Conservation (phyloP, 1,140 invertebrate species). For the Drosophila albomicans region DNA sequence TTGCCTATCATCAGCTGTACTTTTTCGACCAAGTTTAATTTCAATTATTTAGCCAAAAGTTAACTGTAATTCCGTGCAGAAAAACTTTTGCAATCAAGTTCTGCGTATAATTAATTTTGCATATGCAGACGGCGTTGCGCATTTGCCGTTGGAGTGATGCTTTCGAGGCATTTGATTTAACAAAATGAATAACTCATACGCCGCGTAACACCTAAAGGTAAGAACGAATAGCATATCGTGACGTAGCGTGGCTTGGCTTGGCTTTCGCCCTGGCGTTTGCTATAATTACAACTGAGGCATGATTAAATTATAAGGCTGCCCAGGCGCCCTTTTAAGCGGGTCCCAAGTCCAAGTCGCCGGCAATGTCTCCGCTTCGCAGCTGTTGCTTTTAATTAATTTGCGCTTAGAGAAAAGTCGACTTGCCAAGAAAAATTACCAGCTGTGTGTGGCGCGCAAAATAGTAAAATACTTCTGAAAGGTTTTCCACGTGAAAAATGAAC, state of each 20-base stretch:
- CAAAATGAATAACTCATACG: slow-evolving; percentile 66
- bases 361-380: slow-evolving; percentile 20
- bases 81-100: slow-evolving; percentile 5
- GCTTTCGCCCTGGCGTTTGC: slow-evolving; percentile 22
- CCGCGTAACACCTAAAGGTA: slow-evolving; percentile 25
- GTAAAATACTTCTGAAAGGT: slow-evolving; percentile 17
- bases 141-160: slow-evolving; percentile 19
- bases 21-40: neutral
- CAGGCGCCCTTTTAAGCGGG: slow-evolving; percentile 23
- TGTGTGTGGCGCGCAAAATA: slow-evolving; percentile 10
- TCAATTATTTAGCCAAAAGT: slow-evolving; percentile 7
- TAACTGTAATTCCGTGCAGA: neutral
- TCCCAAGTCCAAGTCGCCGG: neutral
- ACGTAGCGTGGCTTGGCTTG: neutral
- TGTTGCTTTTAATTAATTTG: slow-evolving; percentile 75
- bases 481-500: slow-evolving; percentile 53
- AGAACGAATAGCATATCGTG: neutral
- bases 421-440: slow-evolving; percentile 58
- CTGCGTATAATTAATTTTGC: slow-evolving; percentile 53
- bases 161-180: slow-evolving; percentile 46
- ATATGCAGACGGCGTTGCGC: slow-evolving; percentile 31
- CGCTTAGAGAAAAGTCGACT: slow-evolving; percentile 46
- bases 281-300: slow-evolving; percentile 48
- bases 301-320: slow-evolving; percentile 66
- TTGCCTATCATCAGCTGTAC: slow-evolving; percentile 3